Evolutionary conservation across 2,113 vertebrate genomes (phyloP).

Genomic region (Cisticola juncidis): DNA sequence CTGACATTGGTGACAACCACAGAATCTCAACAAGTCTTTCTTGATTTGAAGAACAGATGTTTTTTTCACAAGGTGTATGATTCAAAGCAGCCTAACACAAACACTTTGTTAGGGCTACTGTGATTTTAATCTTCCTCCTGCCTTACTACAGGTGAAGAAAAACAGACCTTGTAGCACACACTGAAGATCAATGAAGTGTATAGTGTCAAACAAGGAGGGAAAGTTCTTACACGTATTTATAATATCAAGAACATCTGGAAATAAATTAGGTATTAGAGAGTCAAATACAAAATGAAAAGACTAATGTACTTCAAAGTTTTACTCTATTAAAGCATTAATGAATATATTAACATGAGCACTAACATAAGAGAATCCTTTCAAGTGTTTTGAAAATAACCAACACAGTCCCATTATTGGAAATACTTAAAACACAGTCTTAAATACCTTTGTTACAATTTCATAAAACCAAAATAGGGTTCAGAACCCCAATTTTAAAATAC

Average conservation of each 20-base stretch:
- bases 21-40: background rate
- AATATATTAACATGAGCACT: background rate
- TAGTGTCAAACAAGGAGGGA: background rate
- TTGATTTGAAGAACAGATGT: background rate
- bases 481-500: background rate
- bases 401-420: background rate
- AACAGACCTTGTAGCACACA: background rate
- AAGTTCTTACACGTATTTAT: background rate
- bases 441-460: rapidly evolving
- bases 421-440: background rate
- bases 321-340: background rate
- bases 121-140: background rate
- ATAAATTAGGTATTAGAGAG: conserved; percentile 5
- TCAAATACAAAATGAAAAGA: conserved; percentile 13
- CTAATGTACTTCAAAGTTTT: background rate
- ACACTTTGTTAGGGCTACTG: background rate
- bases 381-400: background rate
- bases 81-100: background rate
- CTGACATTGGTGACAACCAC: background rate
- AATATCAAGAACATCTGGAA: background rate
- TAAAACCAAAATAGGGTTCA: background rate
- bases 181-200: background rate
- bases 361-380: background rate
- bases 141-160: background rate
- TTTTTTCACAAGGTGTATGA: background rate